Conservation (phyloP, 2,888 invertebrate genomes). For the Drosophila siamana region DNA sequence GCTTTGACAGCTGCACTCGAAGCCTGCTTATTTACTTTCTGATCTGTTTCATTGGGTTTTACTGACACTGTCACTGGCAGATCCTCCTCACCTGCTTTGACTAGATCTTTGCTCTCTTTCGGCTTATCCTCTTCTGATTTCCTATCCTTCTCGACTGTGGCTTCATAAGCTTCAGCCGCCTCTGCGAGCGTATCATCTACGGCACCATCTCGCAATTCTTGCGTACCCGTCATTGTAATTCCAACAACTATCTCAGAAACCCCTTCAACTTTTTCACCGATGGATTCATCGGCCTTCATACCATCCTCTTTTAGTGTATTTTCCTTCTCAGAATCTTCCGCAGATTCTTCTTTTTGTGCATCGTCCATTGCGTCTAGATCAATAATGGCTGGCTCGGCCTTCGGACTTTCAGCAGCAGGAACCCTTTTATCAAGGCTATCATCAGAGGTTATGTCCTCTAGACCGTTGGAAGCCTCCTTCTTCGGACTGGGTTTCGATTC, state of each 20-base stretch:
- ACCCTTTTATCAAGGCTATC: constrained; percentile 24
- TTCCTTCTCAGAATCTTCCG: constrained; percentile 1
- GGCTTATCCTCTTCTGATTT: background rate
- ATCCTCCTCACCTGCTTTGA: background rate
- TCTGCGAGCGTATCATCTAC: constrained; percentile 13
- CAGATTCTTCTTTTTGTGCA: background rate
- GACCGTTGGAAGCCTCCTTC: constrained; percentile 17
- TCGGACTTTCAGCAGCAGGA: background rate
- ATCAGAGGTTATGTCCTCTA: constrained; percentile 61
- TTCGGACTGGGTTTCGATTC: background rate
- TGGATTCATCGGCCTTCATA: background rate
- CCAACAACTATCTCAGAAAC: background rate
- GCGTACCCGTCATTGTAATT: background rate
- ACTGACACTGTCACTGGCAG: background rate
- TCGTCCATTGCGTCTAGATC: constrained; percentile 63
- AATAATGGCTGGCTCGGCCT: constrained; percentile 33
- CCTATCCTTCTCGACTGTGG: background rate
- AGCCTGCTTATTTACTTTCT: background rate
- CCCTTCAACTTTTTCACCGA: background rate
- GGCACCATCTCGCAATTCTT: constrained; percentile 26
- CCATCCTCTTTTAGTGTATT: background rate
- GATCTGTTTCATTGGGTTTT: background rate
- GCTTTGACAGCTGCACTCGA: background rate
- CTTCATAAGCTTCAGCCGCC: background rate
- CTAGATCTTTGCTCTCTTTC: background rate